Conservation (phyloP, 2,888 invertebrate species). For the Nasonovia ribisnigri region DNA sequence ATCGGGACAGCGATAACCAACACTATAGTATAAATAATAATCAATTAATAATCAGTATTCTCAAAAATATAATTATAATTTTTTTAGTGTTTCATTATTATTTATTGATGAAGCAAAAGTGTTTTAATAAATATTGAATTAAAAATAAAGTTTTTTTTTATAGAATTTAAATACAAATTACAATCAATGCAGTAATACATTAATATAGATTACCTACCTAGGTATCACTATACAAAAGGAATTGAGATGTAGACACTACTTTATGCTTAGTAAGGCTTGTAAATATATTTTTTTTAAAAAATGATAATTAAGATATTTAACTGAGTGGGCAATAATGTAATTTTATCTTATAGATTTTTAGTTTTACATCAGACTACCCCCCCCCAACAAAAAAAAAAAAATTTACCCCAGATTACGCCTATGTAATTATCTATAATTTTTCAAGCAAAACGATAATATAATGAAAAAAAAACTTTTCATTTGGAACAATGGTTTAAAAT, state of each 20-base stretch:
- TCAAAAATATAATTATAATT: background rate
- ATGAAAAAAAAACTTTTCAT: background rate
- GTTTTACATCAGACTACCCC: too few relatives aligned
- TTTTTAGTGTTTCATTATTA: background rate
- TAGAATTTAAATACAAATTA: background rate
- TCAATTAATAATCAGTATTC: background rate
- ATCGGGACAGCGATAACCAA: slow-evolving; percentile 82
- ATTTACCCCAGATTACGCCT: too few relatives aligned
- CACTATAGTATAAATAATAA: slow-evolving; percentile 71
- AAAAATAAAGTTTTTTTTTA: background rate
- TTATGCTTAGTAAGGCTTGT: background rate
- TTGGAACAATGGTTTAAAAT: background rate
- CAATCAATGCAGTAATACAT: too few relatives aligned
- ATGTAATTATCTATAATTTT: background rate
- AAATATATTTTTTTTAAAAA: background rate
- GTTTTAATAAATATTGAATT: background rate
- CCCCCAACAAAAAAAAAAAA: too few relatives aligned
- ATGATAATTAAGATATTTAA: background rate
- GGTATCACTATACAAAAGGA: background rate
- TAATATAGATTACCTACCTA: too few relatives aligned
- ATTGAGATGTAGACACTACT: background rate
- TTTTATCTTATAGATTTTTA: background rate
- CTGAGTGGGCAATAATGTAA: too few relatives aligned
- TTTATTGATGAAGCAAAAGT: background rate
- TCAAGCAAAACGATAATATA: background rate